Percentiles rank a stretch among this genome's conserved stretches.
Conservation (phyloP, 2,113 vertebrate species). For the Campylorhamphus procurvoides region DNA sequence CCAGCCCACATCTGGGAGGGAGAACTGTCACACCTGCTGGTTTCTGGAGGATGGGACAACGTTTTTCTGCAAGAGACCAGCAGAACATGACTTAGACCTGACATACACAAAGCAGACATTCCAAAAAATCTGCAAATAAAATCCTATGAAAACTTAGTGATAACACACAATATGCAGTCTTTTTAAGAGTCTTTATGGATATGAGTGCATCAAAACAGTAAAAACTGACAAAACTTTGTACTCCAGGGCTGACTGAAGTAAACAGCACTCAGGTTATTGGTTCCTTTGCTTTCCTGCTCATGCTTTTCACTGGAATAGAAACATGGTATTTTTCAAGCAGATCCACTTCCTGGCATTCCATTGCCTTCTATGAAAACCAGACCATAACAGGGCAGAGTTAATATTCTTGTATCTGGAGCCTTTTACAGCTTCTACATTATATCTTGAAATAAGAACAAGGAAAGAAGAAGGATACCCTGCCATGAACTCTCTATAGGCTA, state of each 20-base stretch:
- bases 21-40: conserved; percentile 79
- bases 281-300: not conserved
- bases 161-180: not conserved
- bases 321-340: rapidly evolving
- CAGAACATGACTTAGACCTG: not conserved
- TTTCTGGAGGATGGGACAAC: conserved; percentile 79
- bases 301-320: not conserved
- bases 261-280: not conserved
- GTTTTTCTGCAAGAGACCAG: conserved; percentile 78
- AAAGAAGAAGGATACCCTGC: not conserved
- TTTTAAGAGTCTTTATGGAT: not conserved
- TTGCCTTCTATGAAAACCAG: not conserved
- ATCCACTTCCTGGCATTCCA: not conserved
- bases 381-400: not conserved
- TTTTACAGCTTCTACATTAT: not conserved
- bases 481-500: not conserved
- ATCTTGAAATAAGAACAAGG: not conserved
- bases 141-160: not conserved
- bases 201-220: not conserved
- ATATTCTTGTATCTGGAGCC: not conserved
- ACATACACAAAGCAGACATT: not conserved
- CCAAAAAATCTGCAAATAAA: not conserved
- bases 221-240: not conserved
- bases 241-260: not conserved
- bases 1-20: conserved; percentile 83